Evolutionary conservation across 2,113 vertebrate genomes (phyloP).

Genomic region (Pachypanchax playfairii): DNA sequence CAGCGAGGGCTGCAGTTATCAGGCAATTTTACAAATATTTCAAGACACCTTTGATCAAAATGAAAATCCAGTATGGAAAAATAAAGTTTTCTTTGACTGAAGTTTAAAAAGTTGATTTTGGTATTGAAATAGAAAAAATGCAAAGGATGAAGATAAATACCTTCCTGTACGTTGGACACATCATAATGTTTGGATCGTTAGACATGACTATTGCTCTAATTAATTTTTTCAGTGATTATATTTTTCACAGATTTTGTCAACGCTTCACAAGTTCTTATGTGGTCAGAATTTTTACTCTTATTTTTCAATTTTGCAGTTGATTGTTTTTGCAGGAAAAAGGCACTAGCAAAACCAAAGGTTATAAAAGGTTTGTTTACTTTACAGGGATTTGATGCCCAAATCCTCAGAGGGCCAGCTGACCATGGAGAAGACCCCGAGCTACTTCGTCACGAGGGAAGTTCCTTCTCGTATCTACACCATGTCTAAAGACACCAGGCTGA

Average conservation of each 20-base stretch:
- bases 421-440: slow-evolving; percentile 97
- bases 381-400: slow-evolving; percentile 90
- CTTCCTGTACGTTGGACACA: slow-evolving; percentile 19
- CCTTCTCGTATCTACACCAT: slow-evolving; percentile 90
- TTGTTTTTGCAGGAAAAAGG: neutral
- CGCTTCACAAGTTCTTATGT: slow-evolving; percentile 21
- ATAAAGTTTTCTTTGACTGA: too few relatives aligned
- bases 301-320: slow-evolving; percentile 2
- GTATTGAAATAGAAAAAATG: too few relatives aligned
- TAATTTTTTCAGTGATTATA: slow-evolving; percentile 33
- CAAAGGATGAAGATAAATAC: too few relatives aligned
- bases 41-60: too few relatives aligned
- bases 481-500: slow-evolving; percentile 90
- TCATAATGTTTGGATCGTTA: slow-evolving; percentile 38
- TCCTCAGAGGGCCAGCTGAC: slow-evolving; percentile 91
- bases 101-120: too few relatives aligned
- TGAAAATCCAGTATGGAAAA: slow-evolving; percentile 41
- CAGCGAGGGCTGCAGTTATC: slow-evolving; percentile 71
- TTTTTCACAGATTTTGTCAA: slow-evolving; percentile 10
- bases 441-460: slow-evolving; percentile 91
- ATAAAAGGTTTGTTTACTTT: slow-evolving; percentile 40
- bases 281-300: slow-evolving; percentile 25
- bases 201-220: slow-evolving; percentile 21
- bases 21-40: slow-evolving; percentile 72
- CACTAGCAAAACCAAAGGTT: neutral